These are phyloP conservation scores for Spisula subtruncata DNA, from an alignment of 2,888 invertebrate species.

Conservation along the genomic window DNA sequence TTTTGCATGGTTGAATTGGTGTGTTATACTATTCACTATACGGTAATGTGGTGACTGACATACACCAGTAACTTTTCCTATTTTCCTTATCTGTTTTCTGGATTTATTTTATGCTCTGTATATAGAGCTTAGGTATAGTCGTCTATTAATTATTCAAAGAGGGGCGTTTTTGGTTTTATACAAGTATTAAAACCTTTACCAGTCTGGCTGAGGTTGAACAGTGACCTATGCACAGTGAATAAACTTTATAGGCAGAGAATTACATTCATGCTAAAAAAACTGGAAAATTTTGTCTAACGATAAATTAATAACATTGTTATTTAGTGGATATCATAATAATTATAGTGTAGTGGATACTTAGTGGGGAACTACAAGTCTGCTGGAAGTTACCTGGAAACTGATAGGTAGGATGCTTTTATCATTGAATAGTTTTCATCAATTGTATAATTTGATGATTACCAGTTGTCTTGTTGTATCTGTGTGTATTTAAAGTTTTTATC, in stretches of 20 bases:
- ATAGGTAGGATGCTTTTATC: background rate
- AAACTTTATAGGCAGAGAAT: background rate
- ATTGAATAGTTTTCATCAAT: background rate
- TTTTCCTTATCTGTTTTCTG: background rate
- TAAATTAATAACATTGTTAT: background rate
- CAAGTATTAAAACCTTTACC: background rate
- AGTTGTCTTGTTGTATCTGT: no score
- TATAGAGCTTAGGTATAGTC: background rate
- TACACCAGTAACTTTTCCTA: background rate
- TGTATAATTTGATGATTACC: background rate
- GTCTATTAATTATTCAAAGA: slow-evolving; percentile 28
- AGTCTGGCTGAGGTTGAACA: background rate
- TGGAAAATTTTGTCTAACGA: background rate
- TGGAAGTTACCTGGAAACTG: background rate
- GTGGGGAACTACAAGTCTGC: background rate
- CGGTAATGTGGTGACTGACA: background rate
- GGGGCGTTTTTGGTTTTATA: slow-evolving; percentile 13
- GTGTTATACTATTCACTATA: background rate
- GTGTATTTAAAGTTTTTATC: background rate
- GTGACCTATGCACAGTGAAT: background rate
- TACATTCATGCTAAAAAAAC: background rate
- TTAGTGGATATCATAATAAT: background rate
- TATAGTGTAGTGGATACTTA: background rate
- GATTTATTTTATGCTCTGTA: background rate
- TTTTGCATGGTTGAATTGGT: slow-evolving; percentile 9